Evolutionary conservation across 2,888 invertebrate species (phyloP).

Genomic region (Polyommatus icarus): DNA sequence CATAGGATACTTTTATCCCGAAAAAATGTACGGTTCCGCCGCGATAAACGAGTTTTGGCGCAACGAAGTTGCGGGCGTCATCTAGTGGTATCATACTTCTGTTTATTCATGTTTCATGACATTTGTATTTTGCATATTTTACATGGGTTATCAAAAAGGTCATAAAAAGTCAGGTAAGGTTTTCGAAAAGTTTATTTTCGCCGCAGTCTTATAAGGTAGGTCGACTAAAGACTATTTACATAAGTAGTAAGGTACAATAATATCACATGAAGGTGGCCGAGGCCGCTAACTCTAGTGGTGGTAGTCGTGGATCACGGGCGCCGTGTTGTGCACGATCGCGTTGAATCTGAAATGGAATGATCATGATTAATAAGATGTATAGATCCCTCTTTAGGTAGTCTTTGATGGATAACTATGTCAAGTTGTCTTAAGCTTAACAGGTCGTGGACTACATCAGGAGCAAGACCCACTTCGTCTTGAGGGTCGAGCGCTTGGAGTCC

Average conservation of each 20-base stretch:
- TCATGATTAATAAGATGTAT: not conserved
- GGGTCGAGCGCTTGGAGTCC: too few relatives aligned
- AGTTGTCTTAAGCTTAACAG: too few relatives aligned
- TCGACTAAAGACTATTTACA: slow-evolving; percentile 76
- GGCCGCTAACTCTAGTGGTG: slow-evolving; percentile 57
- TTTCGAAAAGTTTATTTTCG: slow-evolving; percentile 76
- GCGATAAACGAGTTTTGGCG: too few relatives aligned
- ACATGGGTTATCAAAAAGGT: not conserved
- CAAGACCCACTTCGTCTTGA: too few relatives aligned
- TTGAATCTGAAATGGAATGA: slow-evolving; percentile 67
- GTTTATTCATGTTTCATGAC: not conserved
- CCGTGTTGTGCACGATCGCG: slow-evolving; percentile 77
- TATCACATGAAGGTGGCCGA: slow-evolving; percentile 71
- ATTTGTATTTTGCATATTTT: not conserved
- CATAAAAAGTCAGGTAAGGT: slow-evolving; percentile 33
- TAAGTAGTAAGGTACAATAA: slow-evolving; percentile 68
- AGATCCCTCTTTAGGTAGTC: too few relatives aligned
- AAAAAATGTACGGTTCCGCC: too few relatives aligned
- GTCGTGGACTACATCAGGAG: too few relatives aligned
- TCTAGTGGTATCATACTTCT: too few relatives aligned
- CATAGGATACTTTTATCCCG: too few relatives aligned
- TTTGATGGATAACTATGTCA: too few relatives aligned
- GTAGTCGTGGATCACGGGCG: slow-evolving; percentile 70
- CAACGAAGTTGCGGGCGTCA: too few relatives aligned
- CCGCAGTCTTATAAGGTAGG: slow-evolving; percentile 74